Evolutionary conservation across 2,888 invertebrate species (phyloP).

Genomic region (Syrphus vitripennis): DNA sequence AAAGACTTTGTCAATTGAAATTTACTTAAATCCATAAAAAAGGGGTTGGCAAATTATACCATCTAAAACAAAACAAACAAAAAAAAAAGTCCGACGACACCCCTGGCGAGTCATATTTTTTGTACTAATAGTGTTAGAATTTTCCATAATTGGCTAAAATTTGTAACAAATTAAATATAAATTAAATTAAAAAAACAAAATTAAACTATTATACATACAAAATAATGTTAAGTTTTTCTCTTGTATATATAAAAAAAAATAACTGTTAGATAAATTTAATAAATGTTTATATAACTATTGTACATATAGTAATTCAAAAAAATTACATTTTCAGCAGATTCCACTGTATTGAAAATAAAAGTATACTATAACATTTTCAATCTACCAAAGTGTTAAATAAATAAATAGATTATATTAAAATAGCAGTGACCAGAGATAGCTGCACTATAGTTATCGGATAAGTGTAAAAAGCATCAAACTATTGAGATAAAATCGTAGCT

Average conservation of each 20-base stretch:
- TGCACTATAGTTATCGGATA: slow-evolving; percentile 9
- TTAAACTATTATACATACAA: too few species aligned
- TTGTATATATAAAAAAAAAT: slow-evolving; percentile 33
- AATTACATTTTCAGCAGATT: slow-evolving; percentile 38
- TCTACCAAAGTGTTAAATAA: slow-evolving; percentile 22
- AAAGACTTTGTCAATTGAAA: slow-evolving; percentile 37
- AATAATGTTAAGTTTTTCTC: slow-evolving; percentile 45
- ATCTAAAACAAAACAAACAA: too few species aligned
- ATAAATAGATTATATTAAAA: neutral
- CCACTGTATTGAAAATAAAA: slow-evolving; percentile 26
- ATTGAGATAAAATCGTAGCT: slow-evolving; percentile 54
- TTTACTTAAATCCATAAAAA: neutral
- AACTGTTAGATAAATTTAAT: slow-evolving; percentile 28
- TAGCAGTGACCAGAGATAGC: slow-evolving; percentile 12
- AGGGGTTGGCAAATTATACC: neutral
- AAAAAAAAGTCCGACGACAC: slow-evolving; percentile 14
- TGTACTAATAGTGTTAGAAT: slow-evolving; percentile 49
- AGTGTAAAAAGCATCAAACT: slow-evolving; percentile 57
- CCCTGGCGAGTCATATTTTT: slow-evolving; percentile 39
- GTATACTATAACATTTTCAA: slow-evolving; percentile 16
- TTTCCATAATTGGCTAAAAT: slow-evolving; percentile 47
- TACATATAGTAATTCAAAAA: slow-evolving; percentile 8
- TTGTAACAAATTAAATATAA: neutral
- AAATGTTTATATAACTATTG: slow-evolving; percentile 38
- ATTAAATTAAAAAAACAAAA: neutral